Conservation (phyloP, 2,797 vertebrate genomes). For the Rhinichthys osculus region DNA sequence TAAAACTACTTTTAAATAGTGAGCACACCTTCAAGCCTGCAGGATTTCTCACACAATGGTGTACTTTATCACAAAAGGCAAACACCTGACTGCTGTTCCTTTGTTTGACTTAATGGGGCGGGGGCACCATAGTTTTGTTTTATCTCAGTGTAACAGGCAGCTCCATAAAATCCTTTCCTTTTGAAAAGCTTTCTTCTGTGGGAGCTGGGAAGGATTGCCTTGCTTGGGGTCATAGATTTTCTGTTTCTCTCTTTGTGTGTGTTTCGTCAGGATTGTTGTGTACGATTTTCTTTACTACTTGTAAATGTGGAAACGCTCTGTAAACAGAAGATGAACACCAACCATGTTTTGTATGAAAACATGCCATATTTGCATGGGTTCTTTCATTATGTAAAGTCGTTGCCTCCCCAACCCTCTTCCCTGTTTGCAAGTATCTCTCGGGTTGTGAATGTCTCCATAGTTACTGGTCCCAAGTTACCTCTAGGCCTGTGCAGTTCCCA, state of each 20-base stretch:
- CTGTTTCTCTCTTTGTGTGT: neutral
- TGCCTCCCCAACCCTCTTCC: neutral
- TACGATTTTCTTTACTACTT: neutral
- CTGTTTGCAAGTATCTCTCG: conserved; percentile 2
- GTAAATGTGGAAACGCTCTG: neutral
- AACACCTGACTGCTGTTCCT: conserved; percentile 22
- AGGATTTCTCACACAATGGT: conserved; percentile 1
- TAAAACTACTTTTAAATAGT: neutral
- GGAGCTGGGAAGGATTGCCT: neutral
- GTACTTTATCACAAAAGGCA: conserved; percentile 4
- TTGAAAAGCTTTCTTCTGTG: neutral
- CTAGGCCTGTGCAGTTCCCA: conserved; percentile 15
- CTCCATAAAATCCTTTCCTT: conserved; percentile 17
- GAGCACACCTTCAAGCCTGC: neutral
- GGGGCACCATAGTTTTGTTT: conserved; percentile 23
- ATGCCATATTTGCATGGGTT: conserved; percentile 25
- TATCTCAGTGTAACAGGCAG: conserved; percentile 36
- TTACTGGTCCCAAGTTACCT: conserved; percentile 40
- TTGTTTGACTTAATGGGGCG: conserved; percentile 27
- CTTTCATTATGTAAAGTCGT: conserved; percentile 10
- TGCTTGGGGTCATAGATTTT: neutral
- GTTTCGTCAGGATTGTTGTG: neutral
- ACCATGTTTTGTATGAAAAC: neutral
- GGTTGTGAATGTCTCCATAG: conserved; percentile 45
- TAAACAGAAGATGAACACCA: conserved; percentile 8